Conservation (phyloP, 2,888 invertebrate species). For the Odontomyia ornata region DNA sequence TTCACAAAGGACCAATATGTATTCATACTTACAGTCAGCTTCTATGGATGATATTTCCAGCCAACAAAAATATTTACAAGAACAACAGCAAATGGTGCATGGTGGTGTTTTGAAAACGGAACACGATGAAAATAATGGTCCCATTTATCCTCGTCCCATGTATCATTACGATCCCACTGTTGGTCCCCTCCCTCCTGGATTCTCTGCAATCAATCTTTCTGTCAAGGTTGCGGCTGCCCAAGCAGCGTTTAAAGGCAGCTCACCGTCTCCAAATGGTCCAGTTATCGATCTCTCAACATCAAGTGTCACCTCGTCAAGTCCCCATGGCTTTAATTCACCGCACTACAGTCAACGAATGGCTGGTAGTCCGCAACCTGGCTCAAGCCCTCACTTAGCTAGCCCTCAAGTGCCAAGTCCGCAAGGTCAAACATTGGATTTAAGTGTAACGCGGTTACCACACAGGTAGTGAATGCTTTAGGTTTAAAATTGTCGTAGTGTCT, state of each 20-base stretch:
- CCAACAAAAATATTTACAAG: constrained; percentile 70
- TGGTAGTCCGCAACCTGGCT: constrained; percentile 85
- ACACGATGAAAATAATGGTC: constrained; percentile 74
- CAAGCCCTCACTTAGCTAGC: constrained; percentile 85
- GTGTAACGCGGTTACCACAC: constrained; percentile 86
- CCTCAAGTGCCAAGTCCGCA: constrained; percentile 92
- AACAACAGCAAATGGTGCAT: constrained; percentile 62
- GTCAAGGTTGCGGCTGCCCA: constrained; percentile 75
- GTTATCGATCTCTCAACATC: constrained; percentile 89
- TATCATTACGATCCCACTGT: constrained; percentile 82
- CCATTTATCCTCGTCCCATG: constrained; percentile 83
- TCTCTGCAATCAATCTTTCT: constrained; percentile 83
- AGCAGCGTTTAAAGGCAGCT: constrained; percentile 63
- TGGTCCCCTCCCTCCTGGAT: constrained; percentile 77
- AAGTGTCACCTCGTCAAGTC: constrained; percentile 83
- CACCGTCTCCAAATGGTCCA: constrained; percentile 79
- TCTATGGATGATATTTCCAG: constrained; percentile 69
- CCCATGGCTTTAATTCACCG: constrained; percentile 71
- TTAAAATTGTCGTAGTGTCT: constrained; percentile 45
- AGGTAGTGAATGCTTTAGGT: constrained; percentile 67
- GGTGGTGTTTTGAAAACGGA: constrained; percentile 75
- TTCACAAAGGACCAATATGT: constrained; percentile 69
- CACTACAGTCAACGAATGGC: constrained; percentile 64
- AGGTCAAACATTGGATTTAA: constrained; percentile 89
- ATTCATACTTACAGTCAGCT: constrained; percentile 68